Evolutionary conservation across 2,888 invertebrate genomes (phyloP).

Genomic region (Metallyticus violacea): DNA sequence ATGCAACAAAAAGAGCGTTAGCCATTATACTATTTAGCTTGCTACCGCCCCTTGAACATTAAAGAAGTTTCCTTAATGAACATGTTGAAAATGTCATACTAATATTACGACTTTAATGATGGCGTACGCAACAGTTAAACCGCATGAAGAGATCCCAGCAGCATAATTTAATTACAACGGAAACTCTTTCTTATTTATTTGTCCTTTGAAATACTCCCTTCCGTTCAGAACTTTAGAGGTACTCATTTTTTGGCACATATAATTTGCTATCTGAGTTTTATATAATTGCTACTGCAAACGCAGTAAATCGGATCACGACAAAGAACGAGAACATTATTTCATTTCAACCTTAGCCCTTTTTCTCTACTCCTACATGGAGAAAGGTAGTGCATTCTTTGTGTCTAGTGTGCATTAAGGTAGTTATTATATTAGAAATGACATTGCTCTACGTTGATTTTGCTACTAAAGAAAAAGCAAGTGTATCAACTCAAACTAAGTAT

Average conservation of each 20-base stretch:
- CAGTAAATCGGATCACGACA: too few species aligned
- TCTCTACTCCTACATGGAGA: too few species aligned
- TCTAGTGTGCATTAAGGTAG: too few species aligned
- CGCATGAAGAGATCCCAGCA: neutral
- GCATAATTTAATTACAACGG: neutral
- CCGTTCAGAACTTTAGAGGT: neutral
- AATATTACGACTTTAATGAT: neutral
- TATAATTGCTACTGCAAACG: too few species aligned
- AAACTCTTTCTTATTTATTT: neutral
- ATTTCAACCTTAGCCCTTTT: neutral
- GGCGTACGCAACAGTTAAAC: neutral
- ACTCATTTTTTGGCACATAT: neutral
- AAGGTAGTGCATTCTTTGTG: too few species aligned
- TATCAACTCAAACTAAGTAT: too few species aligned
- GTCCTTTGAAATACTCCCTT: neutral
- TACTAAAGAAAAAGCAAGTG: too few species aligned
- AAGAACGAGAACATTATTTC: neutral
- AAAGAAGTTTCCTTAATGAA: neutral
- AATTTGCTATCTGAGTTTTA: neutral
- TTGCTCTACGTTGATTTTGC: too few species aligned
- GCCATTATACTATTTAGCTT: neutral
- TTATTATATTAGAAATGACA: too few species aligned
- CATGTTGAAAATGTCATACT: neutral
- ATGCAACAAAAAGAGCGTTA: neutral
- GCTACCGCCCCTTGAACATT: neutral